A percentile compares a stretch with the other conserved stretches of the same genome.
Conservation (phyloP, 2,797 vertebrate species). For the Nannoperca obscura region DNA sequence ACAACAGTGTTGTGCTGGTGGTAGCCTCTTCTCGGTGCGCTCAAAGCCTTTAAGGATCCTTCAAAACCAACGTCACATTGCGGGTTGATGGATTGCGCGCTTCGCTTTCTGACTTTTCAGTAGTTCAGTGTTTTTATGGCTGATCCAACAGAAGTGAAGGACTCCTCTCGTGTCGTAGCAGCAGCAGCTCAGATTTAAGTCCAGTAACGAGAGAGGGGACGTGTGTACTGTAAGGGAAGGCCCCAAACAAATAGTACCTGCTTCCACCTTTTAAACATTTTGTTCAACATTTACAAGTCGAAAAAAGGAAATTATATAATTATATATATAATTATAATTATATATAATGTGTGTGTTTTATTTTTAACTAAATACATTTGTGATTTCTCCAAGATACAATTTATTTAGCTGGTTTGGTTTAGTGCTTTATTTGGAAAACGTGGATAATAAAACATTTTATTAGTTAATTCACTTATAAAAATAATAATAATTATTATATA, state of each 20-base stretch:
- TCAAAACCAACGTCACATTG: conserved; percentile 87
- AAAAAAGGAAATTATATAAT: too few species aligned
- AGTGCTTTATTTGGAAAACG: not conserved
- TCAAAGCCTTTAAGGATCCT: conserved; percentile 86
- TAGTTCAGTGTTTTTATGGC: conserved; percentile 92
- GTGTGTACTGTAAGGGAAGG: not conserved
- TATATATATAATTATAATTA: too few species aligned
- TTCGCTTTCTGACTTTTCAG: conserved; percentile 94
- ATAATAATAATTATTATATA: too few species aligned
- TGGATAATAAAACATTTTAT: not conserved
- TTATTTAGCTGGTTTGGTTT: conserved; percentile 1
- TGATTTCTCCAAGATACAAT: not conserved
- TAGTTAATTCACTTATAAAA: too few species aligned
- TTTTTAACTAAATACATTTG: not conserved
- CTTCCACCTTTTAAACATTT: not conserved
- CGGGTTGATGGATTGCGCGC: conserved; percentile 92
- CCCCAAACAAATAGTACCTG: not conserved
- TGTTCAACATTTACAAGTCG: not conserved
- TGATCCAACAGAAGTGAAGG: conserved; percentile 94
- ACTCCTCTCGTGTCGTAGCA: conserved; percentile 83
- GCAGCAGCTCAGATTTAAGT: conserved; percentile 80
- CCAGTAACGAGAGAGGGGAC: conserved; percentile 32
- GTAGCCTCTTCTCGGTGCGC: conserved; percentile 57
- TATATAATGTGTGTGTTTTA: too few species aligned
- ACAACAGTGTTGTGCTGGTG: not conserved